Base-by-base conservation (phyloP, 2,888 invertebrate species). In the Dolomedes plantarius region DNA sequence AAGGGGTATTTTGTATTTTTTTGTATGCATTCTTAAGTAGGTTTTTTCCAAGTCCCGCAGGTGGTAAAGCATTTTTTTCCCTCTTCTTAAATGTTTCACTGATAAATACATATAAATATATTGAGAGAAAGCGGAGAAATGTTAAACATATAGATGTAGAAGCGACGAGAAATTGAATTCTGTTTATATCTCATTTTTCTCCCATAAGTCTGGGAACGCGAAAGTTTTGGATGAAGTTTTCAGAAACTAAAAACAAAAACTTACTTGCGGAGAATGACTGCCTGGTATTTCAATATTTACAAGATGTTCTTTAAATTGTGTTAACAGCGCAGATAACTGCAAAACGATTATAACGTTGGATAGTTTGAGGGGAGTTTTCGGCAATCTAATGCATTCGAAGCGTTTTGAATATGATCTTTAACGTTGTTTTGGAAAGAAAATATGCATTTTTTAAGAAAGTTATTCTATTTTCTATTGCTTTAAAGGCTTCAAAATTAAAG, bases 41-140 rank as follows among this genome's bases (percentile, higher is more conserved):
- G 19, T 67, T 67, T 67, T 67, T 23, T 29, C n/a, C 7, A 6
- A 67, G 32, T 67, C 67, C 36, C 32, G 67, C 67, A 67, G 67
- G 67, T 67, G 67, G 67, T 32, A 19, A 67, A n/a, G n/a, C 32
- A 1, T 3, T 23, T n/a, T 65, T 23, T 31, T 67, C 32, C 27
- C 9, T 9, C 23, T 56, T 56, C 11, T 56, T 56, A 23, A 56
- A 56, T 56, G 23, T 56, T 56, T 56, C 11, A 1, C 28, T 32
- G 32, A 67, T 36, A 67, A 67, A 67, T 67, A 32, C 67, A 36
- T 36, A 67, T 67, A 67, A 67, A 67, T 67, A 32, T 67, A 67
- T 67, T 32, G 67, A 19, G 62, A 36, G 11, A 23, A 56, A 56
- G 23, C 6, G 16, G 1, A 56, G 23, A 16, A 23, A 56, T 56